Evolutionary conservation across 2,113 vertebrate genomes (phyloP).

Genomic region (Collichthys lucidus): DNA sequence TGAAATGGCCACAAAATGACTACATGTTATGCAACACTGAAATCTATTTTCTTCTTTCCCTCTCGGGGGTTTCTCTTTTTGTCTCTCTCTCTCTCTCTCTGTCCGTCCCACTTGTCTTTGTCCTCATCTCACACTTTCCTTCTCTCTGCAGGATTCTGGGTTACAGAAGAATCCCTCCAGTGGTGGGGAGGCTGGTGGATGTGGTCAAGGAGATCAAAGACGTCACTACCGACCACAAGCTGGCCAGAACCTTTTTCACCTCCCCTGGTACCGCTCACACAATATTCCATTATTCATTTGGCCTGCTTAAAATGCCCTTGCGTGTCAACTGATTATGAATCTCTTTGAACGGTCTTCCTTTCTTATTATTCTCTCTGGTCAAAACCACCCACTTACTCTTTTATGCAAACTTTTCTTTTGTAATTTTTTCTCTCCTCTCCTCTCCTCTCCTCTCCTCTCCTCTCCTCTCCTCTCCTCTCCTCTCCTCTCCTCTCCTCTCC

Average conservation of each 20-base stretch:
- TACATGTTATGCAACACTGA: not conserved
- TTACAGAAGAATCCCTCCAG: slow-evolving; percentile 87
- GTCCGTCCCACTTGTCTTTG: not conserved
- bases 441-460: not conserved
- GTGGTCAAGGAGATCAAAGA: slow-evolving; percentile 87
- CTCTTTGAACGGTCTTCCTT: not conserved
- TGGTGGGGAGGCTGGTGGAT: slow-evolving; percentile 85
- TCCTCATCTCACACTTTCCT: not conserved
- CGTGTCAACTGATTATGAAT: slow-evolving; percentile 21
- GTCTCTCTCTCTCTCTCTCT: not conserved
- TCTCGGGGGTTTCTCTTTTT: not conserved
- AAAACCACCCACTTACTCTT: slow-evolving; percentile 2
- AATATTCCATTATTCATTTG: slow-evolving; percentile 25
- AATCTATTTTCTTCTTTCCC: slow-evolving; percentile 3
- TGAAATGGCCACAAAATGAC: not conserved
- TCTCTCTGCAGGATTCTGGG: slow-evolving; percentile 83
- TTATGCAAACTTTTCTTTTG: not conserved
- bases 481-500: not conserved
- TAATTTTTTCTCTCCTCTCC: not conserved
- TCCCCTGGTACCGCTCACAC: slow-evolving; percentile 82
- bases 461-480: not conserved
- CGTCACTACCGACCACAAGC: slow-evolving; percentile 87
- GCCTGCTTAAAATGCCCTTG: not conserved
- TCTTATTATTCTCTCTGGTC: not conserved
- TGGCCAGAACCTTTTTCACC: slow-evolving; percentile 87